phyloP scores from a whole-genome alignment of 2,888 invertebrate genomes.

The Mesochorus sp. region DNA sequence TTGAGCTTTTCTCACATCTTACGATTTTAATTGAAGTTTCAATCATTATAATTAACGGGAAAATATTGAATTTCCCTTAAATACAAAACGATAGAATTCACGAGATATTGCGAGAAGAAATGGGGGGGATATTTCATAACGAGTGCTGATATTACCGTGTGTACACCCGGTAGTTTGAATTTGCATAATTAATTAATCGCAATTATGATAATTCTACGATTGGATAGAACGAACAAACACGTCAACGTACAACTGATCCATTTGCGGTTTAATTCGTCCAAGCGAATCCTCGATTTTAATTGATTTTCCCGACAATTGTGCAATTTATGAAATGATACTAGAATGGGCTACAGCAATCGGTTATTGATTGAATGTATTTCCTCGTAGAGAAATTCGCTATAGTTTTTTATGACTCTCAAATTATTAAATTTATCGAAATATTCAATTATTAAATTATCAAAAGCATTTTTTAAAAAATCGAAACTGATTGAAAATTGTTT shows the following conservation, averaged over 20 bases:
- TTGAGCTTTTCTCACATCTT: neutral
- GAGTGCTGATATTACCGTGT: neutral
- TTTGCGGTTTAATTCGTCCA: neutral
- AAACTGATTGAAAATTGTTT: no score
- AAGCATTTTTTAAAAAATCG: no score
- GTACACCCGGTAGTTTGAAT: neutral
- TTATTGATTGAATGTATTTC: neutral
- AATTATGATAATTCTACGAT: neutral
- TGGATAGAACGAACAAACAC: neutral
- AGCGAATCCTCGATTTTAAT: neutral
- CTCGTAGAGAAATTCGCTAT: neutral
- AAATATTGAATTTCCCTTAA: neutral
- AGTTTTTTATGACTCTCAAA: neutral
- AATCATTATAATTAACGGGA: neutral
- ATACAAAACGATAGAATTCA: conserved; percentile 16
- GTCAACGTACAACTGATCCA: neutral
- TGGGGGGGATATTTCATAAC: neutral
- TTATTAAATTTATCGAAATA: no score
- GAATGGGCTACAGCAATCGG: no score
- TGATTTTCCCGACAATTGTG: neutral
- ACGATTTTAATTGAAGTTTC: neutral
- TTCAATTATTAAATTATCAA: no score
- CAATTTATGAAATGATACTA: no score
- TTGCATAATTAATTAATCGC: conserved; percentile 17
- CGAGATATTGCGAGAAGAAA: neutral